Evolutionary conservation across 2,797 vertebrate genomes (phyloP).

Genomic region (Lithobates sylvaticus): DNA sequence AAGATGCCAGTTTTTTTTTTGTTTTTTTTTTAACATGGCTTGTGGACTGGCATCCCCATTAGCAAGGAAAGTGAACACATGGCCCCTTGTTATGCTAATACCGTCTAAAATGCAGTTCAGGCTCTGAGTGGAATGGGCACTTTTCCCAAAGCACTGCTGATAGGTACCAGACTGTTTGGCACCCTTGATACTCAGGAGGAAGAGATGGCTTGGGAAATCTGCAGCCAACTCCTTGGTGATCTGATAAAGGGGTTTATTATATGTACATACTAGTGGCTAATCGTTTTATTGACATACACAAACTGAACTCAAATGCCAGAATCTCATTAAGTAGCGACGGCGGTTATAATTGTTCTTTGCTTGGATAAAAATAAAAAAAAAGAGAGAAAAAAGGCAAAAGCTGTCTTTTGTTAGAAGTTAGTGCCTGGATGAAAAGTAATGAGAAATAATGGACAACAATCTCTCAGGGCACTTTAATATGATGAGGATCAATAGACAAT

Average conservation of each 20-base stretch:
- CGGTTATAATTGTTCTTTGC: neutral
- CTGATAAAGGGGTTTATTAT: neutral
- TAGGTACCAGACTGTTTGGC: too few relatives aligned
- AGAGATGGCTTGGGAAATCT: too few relatives aligned
- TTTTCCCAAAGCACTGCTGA: too few relatives aligned
- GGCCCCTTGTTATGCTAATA: too few relatives aligned
- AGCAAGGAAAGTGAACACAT: too few relatives aligned
- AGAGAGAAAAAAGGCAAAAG: slow-evolving; percentile 29
- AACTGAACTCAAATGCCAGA: neutral
- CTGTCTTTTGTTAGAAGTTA: slow-evolving; percentile 38
- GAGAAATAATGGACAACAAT: slow-evolving; percentile 56
- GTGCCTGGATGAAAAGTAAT: slow-evolving; percentile 58
- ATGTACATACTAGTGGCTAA: neutral
- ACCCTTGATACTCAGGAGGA: too few relatives aligned
- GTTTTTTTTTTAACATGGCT: too few relatives aligned
- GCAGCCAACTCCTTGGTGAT: too few relatives aligned
- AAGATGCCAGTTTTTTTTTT: too few relatives aligned
- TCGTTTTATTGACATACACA: neutral
- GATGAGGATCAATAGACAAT: slow-evolving; percentile 60
- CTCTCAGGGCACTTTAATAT: slow-evolving; percentile 58
- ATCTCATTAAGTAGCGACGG: neutral
- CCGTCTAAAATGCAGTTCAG: too few relatives aligned
- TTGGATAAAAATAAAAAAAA: neutral
- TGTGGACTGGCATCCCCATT: too few relatives aligned
- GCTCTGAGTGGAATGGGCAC: too few relatives aligned